Conservation (phyloP, 2,797 vertebrate species). For the Apodemus agrarius region DNA sequence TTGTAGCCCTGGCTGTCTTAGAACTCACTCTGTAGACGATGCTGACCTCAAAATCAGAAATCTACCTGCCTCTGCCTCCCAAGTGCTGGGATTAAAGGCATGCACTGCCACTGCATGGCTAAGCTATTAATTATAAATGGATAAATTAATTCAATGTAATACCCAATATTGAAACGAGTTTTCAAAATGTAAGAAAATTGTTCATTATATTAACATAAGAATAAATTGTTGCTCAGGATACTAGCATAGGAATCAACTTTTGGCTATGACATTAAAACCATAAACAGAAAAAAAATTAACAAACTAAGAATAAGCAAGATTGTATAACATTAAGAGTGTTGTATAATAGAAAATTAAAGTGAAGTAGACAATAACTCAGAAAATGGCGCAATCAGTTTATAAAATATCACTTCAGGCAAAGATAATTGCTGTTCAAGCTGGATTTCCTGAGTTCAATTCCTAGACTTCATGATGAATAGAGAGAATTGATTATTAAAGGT, state of each 20-base stretch:
- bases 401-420: background rate
- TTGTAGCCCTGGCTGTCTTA: no score
- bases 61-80: no score
- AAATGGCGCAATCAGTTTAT: no score
- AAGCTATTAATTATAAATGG: background rate
- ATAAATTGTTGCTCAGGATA: background rate
- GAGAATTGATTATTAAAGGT: background rate
- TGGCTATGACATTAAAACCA: background rate
- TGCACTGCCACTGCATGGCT: no score
- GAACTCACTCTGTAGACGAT: no score
- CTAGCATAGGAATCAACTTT: background rate
- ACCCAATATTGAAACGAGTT: background rate
- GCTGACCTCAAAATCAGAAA: no score
- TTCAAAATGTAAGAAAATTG: background rate
- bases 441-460: background rate
- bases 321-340: background rate
- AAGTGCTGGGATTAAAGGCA: no score
- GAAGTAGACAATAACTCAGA: background rate
- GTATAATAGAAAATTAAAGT: background rate
- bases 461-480: background rate
- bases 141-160: background rate
- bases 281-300: background rate
- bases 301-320: background rate
- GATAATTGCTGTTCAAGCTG: background rate
- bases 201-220: background rate